These are phyloP conservation scores for Allophyes oxyacanthae DNA, from an alignment of 2,888 invertebrate genomes.

Conservation along the genomic window DNA sequence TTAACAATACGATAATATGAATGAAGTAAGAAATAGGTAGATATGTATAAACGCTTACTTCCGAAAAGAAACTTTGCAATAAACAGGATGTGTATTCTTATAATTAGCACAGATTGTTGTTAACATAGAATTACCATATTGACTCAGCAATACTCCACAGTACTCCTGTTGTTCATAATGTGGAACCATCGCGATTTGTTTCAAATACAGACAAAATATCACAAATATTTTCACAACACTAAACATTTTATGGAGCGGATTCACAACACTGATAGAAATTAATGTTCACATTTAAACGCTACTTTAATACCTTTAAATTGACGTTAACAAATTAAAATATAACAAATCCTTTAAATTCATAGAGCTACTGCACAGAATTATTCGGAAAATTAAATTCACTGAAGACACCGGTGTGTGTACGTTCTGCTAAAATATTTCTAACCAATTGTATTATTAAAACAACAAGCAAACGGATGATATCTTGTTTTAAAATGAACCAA, in stretches of 20 bases:
- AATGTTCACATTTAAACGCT: constrained; percentile 5
- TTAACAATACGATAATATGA: too few relatives aligned
- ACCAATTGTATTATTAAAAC: constrained; percentile 1
- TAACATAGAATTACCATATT: constrained; percentile 71
- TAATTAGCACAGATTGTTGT: too few relatives aligned
- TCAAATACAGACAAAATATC: constrained; percentile 28
- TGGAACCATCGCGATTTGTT: constrained; percentile 32
- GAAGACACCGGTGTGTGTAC: constrained; percentile 1
- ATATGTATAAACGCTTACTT: too few relatives aligned
- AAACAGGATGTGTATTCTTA: too few relatives aligned
- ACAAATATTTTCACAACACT: constrained; percentile 27
- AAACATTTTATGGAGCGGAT: constrained; percentile 34
- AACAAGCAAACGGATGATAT: background rate
- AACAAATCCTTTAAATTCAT: background rate
- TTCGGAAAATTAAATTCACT: background rate
- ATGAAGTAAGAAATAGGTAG: too few relatives aligned
- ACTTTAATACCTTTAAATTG: constrained; percentile 11
- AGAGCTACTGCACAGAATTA: constrained; percentile 4
- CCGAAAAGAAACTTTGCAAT: too few relatives aligned
- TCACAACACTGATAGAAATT: constrained; percentile 18
- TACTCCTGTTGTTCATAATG: constrained; percentile 53
- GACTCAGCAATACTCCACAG: constrained; percentile 71
- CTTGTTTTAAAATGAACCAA: constrained; percentile 1
- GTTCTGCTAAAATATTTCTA: constrained; percentile 5
- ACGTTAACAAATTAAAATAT: background rate